A percentile compares a stretch with the other conserved stretches of the same genome.
These are phyloP conservation scores for Prunella strophiata DNA, from an alignment of 2,797 vertebrate genomes.

Conservation along the genomic window DNA sequence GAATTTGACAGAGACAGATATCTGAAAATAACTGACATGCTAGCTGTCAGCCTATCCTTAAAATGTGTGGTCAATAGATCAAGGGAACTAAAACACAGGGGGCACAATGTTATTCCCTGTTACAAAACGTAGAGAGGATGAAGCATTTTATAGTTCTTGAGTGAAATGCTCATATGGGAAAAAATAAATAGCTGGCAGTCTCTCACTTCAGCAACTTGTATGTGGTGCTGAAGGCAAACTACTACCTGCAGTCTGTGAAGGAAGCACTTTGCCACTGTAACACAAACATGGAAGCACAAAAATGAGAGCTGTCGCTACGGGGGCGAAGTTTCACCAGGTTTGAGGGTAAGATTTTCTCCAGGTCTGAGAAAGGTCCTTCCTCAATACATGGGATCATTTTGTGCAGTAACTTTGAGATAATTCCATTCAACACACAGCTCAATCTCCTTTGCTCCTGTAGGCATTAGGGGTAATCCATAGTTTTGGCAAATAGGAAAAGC, in stretches of 20 bases:
- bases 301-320: background rate
- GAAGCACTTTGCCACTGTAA: background rate
- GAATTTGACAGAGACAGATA: slow-evolving; percentile 65
- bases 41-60: slow-evolving; percentile 59
- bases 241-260: background rate
- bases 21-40: slow-evolving; percentile 65
- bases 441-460: background rate
- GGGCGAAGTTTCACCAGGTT: background rate
- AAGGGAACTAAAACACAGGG: slow-evolving; percentile 41
- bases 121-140: slow-evolving; percentile 42
- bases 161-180: slow-evolving; percentile 37
- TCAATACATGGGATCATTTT: background rate
- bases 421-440: background rate
- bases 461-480: background rate
- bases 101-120: slow-evolving; percentile 1
- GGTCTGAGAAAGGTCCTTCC: background rate
- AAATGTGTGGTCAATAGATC: slow-evolving; percentile 53
- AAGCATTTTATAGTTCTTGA: slow-evolving; percentile 44
- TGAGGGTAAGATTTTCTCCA: background rate
- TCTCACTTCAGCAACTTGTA: slow-evolving; percentile 47
- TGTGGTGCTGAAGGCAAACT: background rate
- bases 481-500: background rate
- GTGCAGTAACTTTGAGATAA: background rate
- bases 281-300: background rate
- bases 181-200: slow-evolving; percentile 50